These are phyloP conservation scores for Aeoliscus strigatus DNA, from an alignment of 2,797 vertebrate species.

Conservation along the genomic window DNA sequence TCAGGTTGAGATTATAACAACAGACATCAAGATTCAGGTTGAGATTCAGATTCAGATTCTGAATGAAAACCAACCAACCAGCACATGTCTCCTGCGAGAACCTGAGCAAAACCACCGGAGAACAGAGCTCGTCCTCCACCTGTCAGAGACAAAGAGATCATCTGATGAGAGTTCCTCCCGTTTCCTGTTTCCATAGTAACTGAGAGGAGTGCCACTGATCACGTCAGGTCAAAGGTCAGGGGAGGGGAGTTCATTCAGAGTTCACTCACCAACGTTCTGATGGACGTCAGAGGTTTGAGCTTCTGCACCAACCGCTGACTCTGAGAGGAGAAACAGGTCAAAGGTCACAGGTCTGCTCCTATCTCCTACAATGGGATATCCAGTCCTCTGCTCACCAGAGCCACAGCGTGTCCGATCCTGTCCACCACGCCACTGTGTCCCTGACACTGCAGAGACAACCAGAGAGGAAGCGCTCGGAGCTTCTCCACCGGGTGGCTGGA, in stretches of 20 bases:
- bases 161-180: conserved; percentile 3
- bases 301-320: conserved; percentile 86
- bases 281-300: conserved; percentile 82
- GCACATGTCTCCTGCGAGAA: conserved; percentile 76
- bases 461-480: conserved; percentile 89
- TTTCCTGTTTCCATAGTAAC: background rate
- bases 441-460: conserved; percentile 92
- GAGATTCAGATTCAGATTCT: no score
- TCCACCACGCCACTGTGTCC: conserved; percentile 89
- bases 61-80: no score
- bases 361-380: no score
- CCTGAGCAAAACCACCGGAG: conserved; percentile 90
- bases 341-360: background rate
- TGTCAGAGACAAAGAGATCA: conserved; percentile 60
- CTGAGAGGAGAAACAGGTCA: conserved; percentile 68
- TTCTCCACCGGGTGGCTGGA: conserved; percentile 89
- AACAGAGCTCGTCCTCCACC: conserved; percentile 90
- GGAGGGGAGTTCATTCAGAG: background rate
- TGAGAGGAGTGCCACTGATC: conserved; percentile 9
- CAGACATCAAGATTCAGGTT: no score
- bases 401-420: conserved; percentile 82
- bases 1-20: no score
- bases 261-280: conserved; percentile 86
- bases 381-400: conserved; percentile 74
- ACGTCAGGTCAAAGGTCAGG: conserved; percentile 4